phyloP scores from a whole-genome alignment of 2,113 vertebrate genomes.

The Speoplatyrhinus poulsoni region DNA sequence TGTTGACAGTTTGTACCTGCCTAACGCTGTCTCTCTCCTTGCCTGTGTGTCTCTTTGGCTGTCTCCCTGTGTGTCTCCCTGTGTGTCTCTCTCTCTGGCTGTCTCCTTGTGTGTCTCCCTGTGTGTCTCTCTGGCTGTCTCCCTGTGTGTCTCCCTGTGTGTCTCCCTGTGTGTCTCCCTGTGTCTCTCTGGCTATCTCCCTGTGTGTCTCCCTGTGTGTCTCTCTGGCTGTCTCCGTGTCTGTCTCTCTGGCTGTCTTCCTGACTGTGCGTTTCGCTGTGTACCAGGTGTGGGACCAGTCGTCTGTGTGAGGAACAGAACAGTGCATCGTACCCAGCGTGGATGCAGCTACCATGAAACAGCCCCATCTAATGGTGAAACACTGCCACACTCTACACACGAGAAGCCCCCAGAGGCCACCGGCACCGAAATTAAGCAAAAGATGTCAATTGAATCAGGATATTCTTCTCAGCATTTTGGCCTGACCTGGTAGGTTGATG shows the following conservation, averaged over 20 bases:
- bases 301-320: slow-evolving; percentile 86
- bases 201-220: not conserved
- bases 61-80: too few species aligned
- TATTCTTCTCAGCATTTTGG: slow-evolving; percentile 23
- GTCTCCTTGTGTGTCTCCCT: too few species aligned
- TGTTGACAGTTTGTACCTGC: too few species aligned
- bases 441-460: slow-evolving; percentile 51
- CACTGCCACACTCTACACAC: slow-evolving; percentile 61
- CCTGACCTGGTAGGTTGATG: slow-evolving; percentile 21
- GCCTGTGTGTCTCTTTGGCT: too few species aligned
- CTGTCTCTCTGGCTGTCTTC: too few species aligned
- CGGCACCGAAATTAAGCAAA: slow-evolving; percentile 17
- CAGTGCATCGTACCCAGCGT: slow-evolving; percentile 15
- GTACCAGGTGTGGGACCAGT: slow-evolving; percentile 85
- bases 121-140: too few species aligned
- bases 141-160: too few species aligned
- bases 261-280: too few species aligned
- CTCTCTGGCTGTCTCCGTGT: not conserved
- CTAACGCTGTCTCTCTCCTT: not conserved
- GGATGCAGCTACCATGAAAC: slow-evolving; percentile 39
- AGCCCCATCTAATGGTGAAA: slow-evolving; percentile 53
- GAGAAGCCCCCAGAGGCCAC: slow-evolving; percentile 33
- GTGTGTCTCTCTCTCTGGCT: too few species aligned
- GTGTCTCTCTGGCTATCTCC: not conserved
- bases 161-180: too few species aligned